A percentile compares a stretch with the other conserved stretches of the same genome.
Conservation (phyloP, 2,113 vertebrate genomes). For the Burhinus bistriatus region DNA sequence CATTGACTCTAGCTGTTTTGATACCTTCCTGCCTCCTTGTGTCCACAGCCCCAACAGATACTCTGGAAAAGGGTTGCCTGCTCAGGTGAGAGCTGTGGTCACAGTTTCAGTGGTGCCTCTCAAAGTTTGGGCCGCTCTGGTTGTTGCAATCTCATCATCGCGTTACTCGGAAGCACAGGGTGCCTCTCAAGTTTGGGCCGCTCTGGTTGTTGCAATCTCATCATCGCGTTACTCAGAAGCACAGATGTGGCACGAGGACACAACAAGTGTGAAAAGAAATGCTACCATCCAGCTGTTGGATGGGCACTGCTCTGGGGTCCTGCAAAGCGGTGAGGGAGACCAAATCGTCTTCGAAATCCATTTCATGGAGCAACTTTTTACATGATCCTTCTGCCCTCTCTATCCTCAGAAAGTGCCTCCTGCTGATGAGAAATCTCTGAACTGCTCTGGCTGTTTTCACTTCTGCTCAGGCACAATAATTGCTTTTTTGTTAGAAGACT, state of each 20-base stretch:
- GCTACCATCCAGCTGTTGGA: accelerated
- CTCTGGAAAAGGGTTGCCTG: not conserved
- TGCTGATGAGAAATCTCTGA: not conserved
- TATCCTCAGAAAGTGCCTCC: not conserved
- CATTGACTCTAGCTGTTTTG: not conserved
- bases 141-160: accelerated
- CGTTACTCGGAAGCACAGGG: not conserved
- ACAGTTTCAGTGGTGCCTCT: accelerated
- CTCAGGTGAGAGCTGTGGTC: not conserved
- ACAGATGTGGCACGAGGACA: accelerated
- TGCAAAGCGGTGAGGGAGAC: accelerated
- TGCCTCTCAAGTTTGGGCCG: accelerated
- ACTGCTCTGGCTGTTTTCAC: not conserved
- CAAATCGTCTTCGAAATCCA: not conserved
- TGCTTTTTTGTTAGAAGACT: not conserved
- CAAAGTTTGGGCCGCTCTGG: accelerated
- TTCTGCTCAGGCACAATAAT: not conserved
- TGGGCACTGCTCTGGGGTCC: not conserved
- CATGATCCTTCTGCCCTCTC: not conserved
- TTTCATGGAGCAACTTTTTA: not conserved
- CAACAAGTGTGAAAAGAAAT: not conserved
- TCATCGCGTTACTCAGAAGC: accelerated
- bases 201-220: accelerated
- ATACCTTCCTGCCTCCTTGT: not conserved
- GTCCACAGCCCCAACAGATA: accelerated